A percentile compares a stretch with the other conserved stretches of the same genome.
phyloP scores from a whole-genome alignment of 2,888 invertebrate species.

The Drosophila fulvimacula region DNA sequence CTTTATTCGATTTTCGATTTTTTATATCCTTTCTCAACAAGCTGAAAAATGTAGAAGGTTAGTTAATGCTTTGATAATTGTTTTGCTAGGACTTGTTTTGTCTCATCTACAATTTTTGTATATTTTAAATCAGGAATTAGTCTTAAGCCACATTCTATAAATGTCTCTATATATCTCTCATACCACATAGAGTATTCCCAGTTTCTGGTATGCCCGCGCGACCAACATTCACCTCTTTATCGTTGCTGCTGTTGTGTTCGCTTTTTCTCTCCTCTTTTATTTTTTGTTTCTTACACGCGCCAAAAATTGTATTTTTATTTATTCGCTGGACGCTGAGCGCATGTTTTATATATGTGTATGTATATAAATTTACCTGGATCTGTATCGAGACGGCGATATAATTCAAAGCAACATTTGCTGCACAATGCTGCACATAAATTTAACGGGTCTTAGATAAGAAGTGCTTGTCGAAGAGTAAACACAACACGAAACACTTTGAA shows the following conservation, averaged over 20 bases:
- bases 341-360: conserved; percentile 46
- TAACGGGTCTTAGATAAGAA: conserved; percentile 72
- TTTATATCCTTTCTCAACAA: too few species aligned
- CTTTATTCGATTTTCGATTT: too few species aligned
- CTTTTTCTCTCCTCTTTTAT: neutral
- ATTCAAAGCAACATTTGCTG: conserved; percentile 54
- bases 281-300: conserved; percentile 50
- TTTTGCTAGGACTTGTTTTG: too few species aligned
- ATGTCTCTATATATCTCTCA: neutral
- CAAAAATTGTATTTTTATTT: conserved; percentile 62
- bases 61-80: too few species aligned
- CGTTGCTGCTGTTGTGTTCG: neutral
- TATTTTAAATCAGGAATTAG: too few species aligned
- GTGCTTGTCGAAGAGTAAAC: conserved; percentile 48
- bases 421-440: conserved; percentile 69
- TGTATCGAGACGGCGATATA: conserved; percentile 60
- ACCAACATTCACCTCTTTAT: neutral
- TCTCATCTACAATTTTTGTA: too few species aligned
- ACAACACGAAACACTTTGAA: conserved; percentile 50
- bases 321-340: conserved; percentile 68
- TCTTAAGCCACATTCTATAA: neutral
- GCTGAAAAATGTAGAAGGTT: too few species aligned
- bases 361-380: conserved; percentile 62
- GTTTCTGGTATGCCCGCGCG: neutral
- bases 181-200: conserved; percentile 2